Base-by-base conservation (phyloP, 2,113 vertebrate species). In the Cyprinodon brontotheroides region DNA sequence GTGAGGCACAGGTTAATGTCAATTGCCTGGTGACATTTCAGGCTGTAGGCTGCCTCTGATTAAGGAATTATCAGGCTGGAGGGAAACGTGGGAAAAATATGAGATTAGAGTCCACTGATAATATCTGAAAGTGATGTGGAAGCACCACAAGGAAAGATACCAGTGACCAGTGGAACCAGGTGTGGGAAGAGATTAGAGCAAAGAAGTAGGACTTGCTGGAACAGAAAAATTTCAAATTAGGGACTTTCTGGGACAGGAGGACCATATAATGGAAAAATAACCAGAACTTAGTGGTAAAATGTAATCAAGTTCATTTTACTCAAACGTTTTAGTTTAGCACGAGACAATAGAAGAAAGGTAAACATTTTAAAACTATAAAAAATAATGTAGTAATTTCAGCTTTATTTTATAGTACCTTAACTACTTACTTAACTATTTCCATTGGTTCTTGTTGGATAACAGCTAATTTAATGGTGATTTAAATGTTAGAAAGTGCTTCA, bases 191-290 rank as follows among this genome's bases (percentile, higher is more conserved):
- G 61, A 75, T 73, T 22, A 66, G n/a, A 67, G 8, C 1, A 15
- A 39, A 81, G 41, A 77, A 67, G 29, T 20, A 53, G 39, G 29
- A 81, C 60, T 65, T 78, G 36, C 15, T 68, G n/a, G 4, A 15
- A 9, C n/a, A 4, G 50, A 57, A 57, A 57, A 57, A n/a, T 14
- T 1, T 57, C 5, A 57, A 57, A 57, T 57, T n/a, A 57, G 20
- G 17, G 11, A 45, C 3, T 57, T 9, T n/a, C 20, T 3, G 43
- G 43, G 11, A 45, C 43, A 4, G 7, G 50, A 20, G 14, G 50
- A 53, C 15, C 6, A 53, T 6, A 53, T 53, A 6, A 15, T 53
- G 6, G 20, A 53, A 8, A 2, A 53, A 20, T 53, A 0, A 53
- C 6, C 2, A 10, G 43, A 45, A 0, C 43, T 29, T 29, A 11